Evolutionary conservation across 2,888 invertebrate genomes (phyloP).

Genomic region (Cheilosia scutellata): DNA sequence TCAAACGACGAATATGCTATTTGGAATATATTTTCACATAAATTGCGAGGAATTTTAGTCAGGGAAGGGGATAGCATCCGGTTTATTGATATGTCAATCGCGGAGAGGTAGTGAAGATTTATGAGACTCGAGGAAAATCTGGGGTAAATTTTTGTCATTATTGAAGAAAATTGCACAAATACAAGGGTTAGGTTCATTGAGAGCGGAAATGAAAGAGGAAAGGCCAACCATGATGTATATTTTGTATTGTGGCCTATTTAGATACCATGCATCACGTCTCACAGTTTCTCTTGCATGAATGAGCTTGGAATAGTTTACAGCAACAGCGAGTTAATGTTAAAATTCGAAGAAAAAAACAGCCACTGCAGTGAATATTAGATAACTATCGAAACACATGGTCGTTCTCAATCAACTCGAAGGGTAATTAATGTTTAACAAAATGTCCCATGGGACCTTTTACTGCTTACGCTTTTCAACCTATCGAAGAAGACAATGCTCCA

Average conservation of each 20-base stretch:
- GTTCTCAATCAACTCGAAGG: no score
- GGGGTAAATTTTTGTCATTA: constrained; percentile 1
- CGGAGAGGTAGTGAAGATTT: constrained; percentile 59
- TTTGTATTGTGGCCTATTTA: no score
- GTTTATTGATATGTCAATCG: constrained; percentile 74
- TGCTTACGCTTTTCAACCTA: not conserved
- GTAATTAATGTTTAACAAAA: not conserved
- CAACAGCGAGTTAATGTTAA: no score
- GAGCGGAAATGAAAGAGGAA: not conserved
- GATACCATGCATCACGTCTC: no score
- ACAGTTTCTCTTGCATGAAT: no score
- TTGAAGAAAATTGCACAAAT: not conserved
- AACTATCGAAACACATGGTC: no score
- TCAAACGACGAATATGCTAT: constrained; percentile 46
- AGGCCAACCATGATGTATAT: not conserved
- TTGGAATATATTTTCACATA: constrained; percentile 64
- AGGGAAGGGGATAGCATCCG: constrained; percentile 41
- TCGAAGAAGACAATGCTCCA: not conserved
- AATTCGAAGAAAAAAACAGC: no score
- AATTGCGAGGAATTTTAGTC: constrained; percentile 24
- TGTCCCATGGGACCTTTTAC: not conserved
- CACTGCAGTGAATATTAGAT: no score
- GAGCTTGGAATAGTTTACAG: no score
- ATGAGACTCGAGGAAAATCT: constrained; percentile 48
- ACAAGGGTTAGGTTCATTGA: not conserved